These are phyloP conservation scores for Ecliptopera silaceata DNA, from an alignment of 2,888 invertebrate genomes.

Conservation along the genomic window DNA sequence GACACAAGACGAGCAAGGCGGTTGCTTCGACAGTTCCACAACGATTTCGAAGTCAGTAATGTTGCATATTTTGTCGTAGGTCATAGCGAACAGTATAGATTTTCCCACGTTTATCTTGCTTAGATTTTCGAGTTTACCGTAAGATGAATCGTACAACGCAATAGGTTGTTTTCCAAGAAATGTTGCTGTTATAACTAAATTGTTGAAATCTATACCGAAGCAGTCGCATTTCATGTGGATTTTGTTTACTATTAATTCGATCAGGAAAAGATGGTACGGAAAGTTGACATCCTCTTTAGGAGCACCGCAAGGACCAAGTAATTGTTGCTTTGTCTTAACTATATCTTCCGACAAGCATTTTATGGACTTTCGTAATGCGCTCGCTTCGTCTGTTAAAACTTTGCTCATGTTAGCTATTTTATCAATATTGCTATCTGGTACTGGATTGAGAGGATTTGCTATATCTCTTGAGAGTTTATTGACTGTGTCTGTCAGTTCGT, in stretches of 20 bases:
- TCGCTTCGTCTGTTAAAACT: slow-evolving; percentile 69
- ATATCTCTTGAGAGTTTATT: slow-evolving; percentile 46
- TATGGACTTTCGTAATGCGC: slow-evolving; percentile 67
- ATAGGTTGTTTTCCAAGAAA: slow-evolving; percentile 73
- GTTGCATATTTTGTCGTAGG: slow-evolving; percentile 73
- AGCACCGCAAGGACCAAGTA: slow-evolving; percentile 31
- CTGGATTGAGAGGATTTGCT: slow-evolving; percentile 32
- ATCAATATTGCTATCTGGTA: slow-evolving; percentile 58
- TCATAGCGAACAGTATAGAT: slow-evolving; percentile 75
- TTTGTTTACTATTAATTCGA: slow-evolving; percentile 74
- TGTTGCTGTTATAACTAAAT: slow-evolving; percentile 67
- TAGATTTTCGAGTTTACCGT: slow-evolving; percentile 66
- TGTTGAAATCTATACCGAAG: slow-evolving; percentile 70
- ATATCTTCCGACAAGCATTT: slow-evolving; percentile 65
- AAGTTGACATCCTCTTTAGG: slow-evolving; percentile 59
- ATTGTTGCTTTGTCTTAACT: slow-evolving; percentile 59
- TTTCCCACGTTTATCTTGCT: slow-evolving; percentile 69
- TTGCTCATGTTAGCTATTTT: slow-evolving; percentile 72
- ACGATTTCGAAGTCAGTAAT: slow-evolving; percentile 65
- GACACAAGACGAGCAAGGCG: slow-evolving; percentile 69
- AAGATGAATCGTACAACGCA: slow-evolving; percentile 66
- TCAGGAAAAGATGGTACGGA: slow-evolving; percentile 73
- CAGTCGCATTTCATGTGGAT: slow-evolving; percentile 79
- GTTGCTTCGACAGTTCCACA: slow-evolving; percentile 67
- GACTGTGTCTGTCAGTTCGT: slow-evolving; percentile 53